A percentile compares a stretch with the other conserved stretches of the same genome.
Conservation (phyloP, 2,888 invertebrate genomes). For the Argyra leucocephala region DNA sequence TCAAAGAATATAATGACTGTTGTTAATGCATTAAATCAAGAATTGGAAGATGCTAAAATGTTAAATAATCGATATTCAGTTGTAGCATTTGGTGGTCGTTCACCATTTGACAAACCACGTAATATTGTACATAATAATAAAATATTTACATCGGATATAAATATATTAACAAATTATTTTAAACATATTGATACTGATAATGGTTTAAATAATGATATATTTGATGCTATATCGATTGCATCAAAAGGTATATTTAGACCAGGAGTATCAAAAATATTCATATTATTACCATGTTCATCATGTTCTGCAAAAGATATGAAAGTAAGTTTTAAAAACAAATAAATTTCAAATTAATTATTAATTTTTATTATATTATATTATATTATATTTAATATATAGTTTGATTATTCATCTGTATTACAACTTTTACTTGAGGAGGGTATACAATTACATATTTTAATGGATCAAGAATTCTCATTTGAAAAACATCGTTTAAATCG, state of each 20-base stretch:
- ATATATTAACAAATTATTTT: slow-evolving; percentile 57
- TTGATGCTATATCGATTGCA: slow-evolving; percentile 65
- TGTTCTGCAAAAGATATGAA: slow-evolving; percentile 61
- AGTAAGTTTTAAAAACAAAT: slow-evolving; percentile 42
- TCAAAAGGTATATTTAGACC: slow-evolving; percentile 62
- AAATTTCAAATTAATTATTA: background rate
- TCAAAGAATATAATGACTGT: slow-evolving; percentile 61
- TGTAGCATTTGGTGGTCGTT: slow-evolving; percentile 71
- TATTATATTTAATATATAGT: slow-evolving; percentile 41
- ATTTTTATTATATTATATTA: background rate
- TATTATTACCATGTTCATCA: slow-evolving; percentile 69
- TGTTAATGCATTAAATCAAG: slow-evolving; percentile 57
- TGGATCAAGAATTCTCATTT: slow-evolving; percentile 69
- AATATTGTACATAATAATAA: slow-evolving; percentile 62
- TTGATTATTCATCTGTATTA: slow-evolving; percentile 74
- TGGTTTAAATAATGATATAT: slow-evolving; percentile 54
- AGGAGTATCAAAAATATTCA: slow-evolving; percentile 72
- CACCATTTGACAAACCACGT: slow-evolving; percentile 61
- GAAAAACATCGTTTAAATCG: slow-evolving; percentile 63
- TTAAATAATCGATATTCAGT: slow-evolving; percentile 72
- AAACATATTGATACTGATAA: slow-evolving; percentile 58
- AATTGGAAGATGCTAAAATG: slow-evolving; percentile 54
- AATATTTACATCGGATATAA: slow-evolving; percentile 54
- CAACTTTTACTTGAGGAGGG: slow-evolving; percentile 73
- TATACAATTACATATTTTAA: slow-evolving; percentile 70